These are phyloP conservation scores for Muricea muricata DNA, from an alignment of 92 coral and sea anemone genomes.

Conservation along the genomic window DNA sequence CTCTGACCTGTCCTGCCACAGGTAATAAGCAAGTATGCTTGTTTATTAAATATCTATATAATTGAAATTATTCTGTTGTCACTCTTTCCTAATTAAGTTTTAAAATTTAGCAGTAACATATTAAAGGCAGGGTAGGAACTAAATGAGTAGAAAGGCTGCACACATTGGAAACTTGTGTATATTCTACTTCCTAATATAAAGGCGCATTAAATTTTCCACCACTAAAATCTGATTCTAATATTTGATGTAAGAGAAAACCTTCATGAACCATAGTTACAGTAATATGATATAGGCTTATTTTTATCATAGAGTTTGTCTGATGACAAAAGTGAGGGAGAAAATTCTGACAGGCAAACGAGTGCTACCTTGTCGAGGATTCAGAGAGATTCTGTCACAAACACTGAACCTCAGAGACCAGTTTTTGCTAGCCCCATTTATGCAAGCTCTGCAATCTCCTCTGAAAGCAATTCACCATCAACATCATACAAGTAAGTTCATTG, in stretches of 20 bases:
- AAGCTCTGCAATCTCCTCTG: background rate
- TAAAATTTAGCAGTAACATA: background rate
- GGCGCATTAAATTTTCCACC: background rate
- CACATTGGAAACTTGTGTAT: background rate
- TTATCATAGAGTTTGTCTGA: background rate
- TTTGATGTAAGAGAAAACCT: too few relatives aligned
- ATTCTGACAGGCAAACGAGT: background rate
- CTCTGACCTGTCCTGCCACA: background rate
- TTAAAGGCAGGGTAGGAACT: too few relatives aligned
- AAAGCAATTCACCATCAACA: conserved; percentile 4
- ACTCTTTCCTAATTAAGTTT: background rate
- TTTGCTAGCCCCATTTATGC: background rate
- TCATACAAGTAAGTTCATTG: background rate
- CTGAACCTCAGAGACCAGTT: background rate
- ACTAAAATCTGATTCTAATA: too few relatives aligned
- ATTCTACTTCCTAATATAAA: background rate
- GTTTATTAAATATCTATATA: too few relatives aligned
- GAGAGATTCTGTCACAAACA: background rate
- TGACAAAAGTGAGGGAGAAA: background rate
- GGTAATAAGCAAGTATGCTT: conserved; percentile 25
- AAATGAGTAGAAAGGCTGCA: too few relatives aligned
- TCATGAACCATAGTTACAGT: background rate
- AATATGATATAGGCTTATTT: background rate
- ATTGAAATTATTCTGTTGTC: background rate
- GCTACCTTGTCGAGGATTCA: background rate